Percentiles rank a stretch among this genome's conserved stretches.
Conservation (phyloP, 2,113 vertebrate genomes). For the Crotophaga sulcirostris region DNA sequence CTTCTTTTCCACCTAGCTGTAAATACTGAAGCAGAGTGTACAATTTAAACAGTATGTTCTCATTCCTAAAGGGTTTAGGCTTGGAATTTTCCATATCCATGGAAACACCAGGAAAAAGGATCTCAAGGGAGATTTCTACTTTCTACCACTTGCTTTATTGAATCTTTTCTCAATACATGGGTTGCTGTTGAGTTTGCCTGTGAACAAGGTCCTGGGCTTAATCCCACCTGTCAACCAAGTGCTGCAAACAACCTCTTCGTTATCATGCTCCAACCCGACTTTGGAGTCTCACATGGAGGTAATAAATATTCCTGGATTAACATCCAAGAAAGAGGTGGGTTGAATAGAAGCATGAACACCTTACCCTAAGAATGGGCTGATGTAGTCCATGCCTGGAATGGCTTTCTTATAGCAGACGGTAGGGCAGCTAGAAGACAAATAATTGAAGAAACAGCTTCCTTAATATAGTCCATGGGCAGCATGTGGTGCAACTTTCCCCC, state of each 20-base stretch:
- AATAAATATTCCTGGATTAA: conserved; percentile 47
- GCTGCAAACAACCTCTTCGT: conserved; percentile 17
- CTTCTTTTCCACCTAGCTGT: not conserved
- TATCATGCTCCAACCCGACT: not conserved
- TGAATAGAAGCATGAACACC: conserved; percentile 22
- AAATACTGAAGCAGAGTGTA: not conserved
- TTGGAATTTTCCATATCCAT: not conserved
- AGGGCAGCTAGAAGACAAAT: not conserved
- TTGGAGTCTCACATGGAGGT: not conserved
- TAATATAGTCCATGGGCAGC: not conserved
- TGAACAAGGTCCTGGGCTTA: conserved; percentile 16
- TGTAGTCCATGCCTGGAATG: not conserved
- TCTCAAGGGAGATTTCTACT: conserved; percentile 42
- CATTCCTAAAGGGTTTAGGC: conserved; percentile 12
- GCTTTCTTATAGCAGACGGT: conserved; percentile 37
- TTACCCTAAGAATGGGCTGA: not conserved
- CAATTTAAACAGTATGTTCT: conserved; percentile 9
- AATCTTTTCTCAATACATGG: not conserved
- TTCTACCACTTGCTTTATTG: conserved; percentile 31
- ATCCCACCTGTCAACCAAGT: conserved; percentile 25
- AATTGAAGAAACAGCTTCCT: conserved; percentile 53
- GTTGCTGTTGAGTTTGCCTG: not conserved
- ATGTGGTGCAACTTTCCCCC: conserved; percentile 12
- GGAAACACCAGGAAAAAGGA: conserved; percentile 22
- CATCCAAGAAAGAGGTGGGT: not conserved